Evolutionary conservation across 2,113 vertebrate genomes (phyloP).

Genomic region (Oenanthe oenanthe): DNA sequence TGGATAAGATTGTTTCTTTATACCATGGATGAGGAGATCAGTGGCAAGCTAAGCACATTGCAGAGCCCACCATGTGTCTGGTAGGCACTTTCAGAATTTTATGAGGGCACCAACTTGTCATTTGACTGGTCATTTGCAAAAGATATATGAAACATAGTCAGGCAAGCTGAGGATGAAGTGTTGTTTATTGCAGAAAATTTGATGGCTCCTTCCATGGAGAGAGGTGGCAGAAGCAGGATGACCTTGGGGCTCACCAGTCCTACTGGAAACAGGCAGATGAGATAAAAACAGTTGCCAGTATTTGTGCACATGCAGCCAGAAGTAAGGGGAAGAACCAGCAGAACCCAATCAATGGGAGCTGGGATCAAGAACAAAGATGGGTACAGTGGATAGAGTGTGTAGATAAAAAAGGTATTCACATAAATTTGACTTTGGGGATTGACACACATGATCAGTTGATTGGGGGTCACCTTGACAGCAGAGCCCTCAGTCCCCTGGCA

Average conservation of each 20-base stretch:
- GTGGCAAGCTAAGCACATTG: background rate
- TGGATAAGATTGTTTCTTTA: background rate
- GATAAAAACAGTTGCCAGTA: background rate
- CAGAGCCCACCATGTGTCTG: background rate
- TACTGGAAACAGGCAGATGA: background rate
- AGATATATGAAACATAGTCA: background rate
- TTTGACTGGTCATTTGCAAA: slow-evolving; percentile 9
- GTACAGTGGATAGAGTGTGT: background rate
- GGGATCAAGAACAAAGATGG: background rate
- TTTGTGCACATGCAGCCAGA: background rate
- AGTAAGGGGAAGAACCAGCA: background rate
- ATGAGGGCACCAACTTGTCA: slow-evolving; percentile 10
- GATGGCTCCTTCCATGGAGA: background rate
- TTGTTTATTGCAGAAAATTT: slow-evolving; percentile 16
- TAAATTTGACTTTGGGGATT: background rate
- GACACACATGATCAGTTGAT: background rate
- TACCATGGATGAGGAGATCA: background rate
- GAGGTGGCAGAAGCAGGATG: background rate
- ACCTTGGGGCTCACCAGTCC: background rate
- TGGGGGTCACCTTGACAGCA: background rate
- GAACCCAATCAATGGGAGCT: fast-evolving
- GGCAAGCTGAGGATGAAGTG: background rate
- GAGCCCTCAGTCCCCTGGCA: background rate
- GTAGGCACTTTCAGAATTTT: slow-evolving; percentile 32
- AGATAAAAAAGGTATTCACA: background rate